Evolutionary conservation across 2,797 vertebrate genomes (phyloP).

Genomic region (Carduelis carduelis): DNA sequence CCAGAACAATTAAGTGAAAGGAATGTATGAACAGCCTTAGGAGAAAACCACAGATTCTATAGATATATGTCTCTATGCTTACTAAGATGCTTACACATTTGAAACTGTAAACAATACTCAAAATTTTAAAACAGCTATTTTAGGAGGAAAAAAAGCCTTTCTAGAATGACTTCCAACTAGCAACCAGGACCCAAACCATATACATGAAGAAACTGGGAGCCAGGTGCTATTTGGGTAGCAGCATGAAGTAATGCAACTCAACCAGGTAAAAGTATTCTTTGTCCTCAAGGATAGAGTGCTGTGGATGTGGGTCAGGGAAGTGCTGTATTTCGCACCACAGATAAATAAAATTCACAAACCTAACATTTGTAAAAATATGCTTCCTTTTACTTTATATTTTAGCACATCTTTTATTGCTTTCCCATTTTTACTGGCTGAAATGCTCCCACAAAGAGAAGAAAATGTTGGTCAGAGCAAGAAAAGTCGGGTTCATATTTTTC

Average conservation of each 20-base stretch:
- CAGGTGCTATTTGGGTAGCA: not conserved
- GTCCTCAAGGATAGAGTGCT: conserved; percentile 3
- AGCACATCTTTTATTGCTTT: not conserved
- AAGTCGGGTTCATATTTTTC: not conserved
- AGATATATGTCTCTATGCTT: not conserved
- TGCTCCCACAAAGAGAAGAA: not conserved
- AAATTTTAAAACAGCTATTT: not conserved
- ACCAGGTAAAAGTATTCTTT: conserved; percentile 35
- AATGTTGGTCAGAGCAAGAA: not conserved
- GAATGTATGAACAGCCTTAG: not conserved
- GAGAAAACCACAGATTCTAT: not conserved
- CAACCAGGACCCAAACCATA: not conserved
- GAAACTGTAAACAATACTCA: not conserved
- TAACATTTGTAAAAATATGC: not conserved
- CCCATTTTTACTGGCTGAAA: not conserved
- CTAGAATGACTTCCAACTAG: not conserved
- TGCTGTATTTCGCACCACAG: not conserved
- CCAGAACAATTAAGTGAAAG: not conserved
- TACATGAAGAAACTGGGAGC: not conserved
- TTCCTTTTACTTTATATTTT: not conserved
- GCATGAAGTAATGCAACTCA: conserved; percentile 45
- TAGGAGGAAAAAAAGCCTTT: not conserved
- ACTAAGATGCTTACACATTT: not conserved
- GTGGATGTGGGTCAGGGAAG: not conserved
- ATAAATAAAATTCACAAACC: conserved; percentile 14